Conservation (phyloP, 2,797 vertebrate species). For the Pristis pectinata region DNA sequence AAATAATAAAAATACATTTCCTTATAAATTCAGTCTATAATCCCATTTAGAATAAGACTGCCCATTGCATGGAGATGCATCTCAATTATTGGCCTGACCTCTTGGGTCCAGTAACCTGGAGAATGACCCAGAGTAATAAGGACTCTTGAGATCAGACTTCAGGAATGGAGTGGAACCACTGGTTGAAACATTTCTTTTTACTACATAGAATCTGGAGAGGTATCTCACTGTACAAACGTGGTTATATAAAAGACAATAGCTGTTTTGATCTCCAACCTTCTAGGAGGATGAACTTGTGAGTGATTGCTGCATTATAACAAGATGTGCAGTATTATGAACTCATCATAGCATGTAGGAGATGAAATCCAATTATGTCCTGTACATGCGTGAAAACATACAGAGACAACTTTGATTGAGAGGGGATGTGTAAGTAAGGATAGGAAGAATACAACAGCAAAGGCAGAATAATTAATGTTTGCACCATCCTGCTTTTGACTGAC, state of each 20-base stretch:
- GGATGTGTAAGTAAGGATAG: neutral
- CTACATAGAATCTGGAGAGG: neutral
- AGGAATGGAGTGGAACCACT: neutral
- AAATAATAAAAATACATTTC: neutral
- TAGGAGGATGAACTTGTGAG: neutral
- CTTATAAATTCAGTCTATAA: neutral
- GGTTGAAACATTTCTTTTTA: neutral
- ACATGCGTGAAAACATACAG: neutral
- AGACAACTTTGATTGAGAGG: conserved; percentile 5
- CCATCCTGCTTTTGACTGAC: neutral
- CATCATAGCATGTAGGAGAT: neutral
- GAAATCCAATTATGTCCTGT: neutral
- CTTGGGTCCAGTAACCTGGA: neutral
- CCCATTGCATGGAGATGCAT: neutral
- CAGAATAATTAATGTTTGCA: neutral
- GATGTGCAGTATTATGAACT: neutral
- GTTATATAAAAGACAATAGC: neutral
- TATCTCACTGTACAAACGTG: neutral
- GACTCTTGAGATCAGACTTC: neutral
- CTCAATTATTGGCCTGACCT: neutral
- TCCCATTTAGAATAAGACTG: neutral
- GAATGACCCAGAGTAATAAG: neutral
- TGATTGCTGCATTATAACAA: neutral
- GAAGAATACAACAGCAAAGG: neutral
- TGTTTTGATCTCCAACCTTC: neutral